These are phyloP conservation scores for Brachionus manjavacas DNA, from an alignment of 1,140 invertebrate genomes.

Conservation along the genomic window DNA sequence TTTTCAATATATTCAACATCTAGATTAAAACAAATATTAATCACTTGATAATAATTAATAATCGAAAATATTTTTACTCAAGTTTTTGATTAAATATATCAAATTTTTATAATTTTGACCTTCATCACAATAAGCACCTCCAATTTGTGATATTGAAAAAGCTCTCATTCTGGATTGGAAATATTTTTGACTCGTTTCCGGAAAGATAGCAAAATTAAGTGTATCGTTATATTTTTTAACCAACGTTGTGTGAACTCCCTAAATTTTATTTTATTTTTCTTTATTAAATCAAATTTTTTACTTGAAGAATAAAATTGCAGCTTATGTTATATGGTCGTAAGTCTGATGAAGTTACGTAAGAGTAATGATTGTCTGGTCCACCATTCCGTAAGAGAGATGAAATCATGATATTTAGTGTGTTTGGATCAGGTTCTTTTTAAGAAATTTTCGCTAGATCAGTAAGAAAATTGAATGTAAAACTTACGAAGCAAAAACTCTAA, in stretches of 20 bases:
- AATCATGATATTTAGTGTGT: conserved; percentile 4
- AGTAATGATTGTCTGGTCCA: conserved; percentile 22
- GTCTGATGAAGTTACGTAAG: background rate
- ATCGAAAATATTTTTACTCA: background rate
- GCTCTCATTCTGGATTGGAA: conserved; percentile 28
- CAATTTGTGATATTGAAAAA: conserved; percentile 38
- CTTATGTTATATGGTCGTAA: conserved; percentile 27
- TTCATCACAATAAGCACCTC: conserved; percentile 35
- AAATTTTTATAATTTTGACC: conserved; percentile 40
- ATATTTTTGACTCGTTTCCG: background rate
- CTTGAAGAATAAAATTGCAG: conserved; percentile 19
- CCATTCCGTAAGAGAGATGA: background rate
- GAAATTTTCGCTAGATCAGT: background rate
- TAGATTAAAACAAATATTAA: background rate
- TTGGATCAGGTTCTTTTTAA: background rate
- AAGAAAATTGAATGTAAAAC: background rate
- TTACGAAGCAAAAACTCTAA: conserved; percentile 26
- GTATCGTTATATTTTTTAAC: conserved; percentile 40
- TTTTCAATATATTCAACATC: conserved; percentile 38
- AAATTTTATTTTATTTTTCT: background rate
- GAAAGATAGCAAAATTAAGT: conserved; percentile 29
- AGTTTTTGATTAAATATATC: background rate
- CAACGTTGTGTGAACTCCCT: conserved; percentile 41
- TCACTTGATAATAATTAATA: background rate
- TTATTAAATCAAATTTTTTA: background rate